Base-by-base conservation (phyloP, 2,113 vertebrate genomes). In the Nothoprocta perdicaria region DNA sequence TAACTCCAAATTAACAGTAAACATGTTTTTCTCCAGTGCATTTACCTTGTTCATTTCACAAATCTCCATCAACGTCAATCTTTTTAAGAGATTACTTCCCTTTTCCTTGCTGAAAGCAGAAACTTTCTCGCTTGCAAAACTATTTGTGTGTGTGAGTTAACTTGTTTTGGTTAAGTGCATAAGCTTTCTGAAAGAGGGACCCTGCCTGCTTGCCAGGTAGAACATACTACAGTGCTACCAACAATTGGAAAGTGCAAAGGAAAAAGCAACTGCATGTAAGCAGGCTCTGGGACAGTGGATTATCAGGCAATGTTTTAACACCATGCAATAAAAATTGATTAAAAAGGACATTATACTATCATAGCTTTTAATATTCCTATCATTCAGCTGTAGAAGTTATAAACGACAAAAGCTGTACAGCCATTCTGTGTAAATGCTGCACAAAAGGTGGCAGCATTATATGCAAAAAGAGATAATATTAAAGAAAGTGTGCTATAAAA, bases 391-490 rank as follows among this genome's bases (percentile, higher is more conserved):
- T 8, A 60, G 12, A 55, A 61, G 19, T 61, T 35, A 33, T 60
- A 35, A 22, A 35, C 15, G 57, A 19, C 0, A 52, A 10, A n/a
- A 1, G 17, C 7, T n/a, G n/a, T 17, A 27, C 27, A 77, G n/a
- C 19, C 31, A 26, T 10, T 23, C 38, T 1, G 27, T 4, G 33
- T 2, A 40, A 58, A 76, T 10, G 15, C 17, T 61, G 43, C 3
- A 3, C 38, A 50, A 41, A 82, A 80, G 15, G 21, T 11, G 13
- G 23, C 3, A 55, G 17, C 1, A 0, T 38, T 50, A 63, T 5
- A 62, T 12, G 17, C 6, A 10, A 27, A 75, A 65, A 21, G 3
- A 24, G 17, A 26, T 9, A 8, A 19, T 12, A 58, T 14, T 4
- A 24, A 7, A 79, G 31, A 45, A 80, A 84, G 10, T 0, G 40